These are phyloP conservation scores for Acrocyrtus sp. DNA, from an alignment of 2,888 invertebrate genomes.

Conservation along the genomic window DNA sequence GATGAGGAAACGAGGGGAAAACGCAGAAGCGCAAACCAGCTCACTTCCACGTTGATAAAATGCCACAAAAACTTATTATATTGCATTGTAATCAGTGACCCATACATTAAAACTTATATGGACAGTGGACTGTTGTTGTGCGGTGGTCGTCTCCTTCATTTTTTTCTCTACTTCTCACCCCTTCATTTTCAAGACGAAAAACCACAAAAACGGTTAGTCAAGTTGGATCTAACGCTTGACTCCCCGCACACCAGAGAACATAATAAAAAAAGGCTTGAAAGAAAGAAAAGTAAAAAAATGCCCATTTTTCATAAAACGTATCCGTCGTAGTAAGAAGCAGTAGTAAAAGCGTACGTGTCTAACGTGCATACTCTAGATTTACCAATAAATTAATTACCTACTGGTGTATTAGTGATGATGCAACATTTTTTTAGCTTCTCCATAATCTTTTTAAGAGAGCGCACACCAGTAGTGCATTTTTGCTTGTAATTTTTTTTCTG, in stretches of 20 bases:
- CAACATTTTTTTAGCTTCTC: neutral
- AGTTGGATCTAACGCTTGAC: neutral
- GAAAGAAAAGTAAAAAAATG: too few relatives aligned
- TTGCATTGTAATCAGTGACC: slow-evolving; percentile 30
- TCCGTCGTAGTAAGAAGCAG: too few relatives aligned
- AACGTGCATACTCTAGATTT: neutral
- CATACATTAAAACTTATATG: slow-evolving; percentile 10
- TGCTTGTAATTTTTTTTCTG: neutral
- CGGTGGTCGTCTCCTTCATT: slow-evolving; percentile 1
- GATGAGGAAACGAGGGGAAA: neutral
- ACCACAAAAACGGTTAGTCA: neutral
- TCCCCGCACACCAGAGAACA: neutral
- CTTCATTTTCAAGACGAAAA: neutral
- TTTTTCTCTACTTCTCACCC: neutral
- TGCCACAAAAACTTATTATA: too few relatives aligned
- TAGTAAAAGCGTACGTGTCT: too few relatives aligned
- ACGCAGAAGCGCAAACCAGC: neutral
- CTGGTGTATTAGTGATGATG: neutral
- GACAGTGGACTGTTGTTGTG: too few relatives aligned
- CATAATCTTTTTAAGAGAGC: too few relatives aligned
- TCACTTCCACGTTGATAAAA: slow-evolving; percentile 25
- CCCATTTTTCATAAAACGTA: neutral
- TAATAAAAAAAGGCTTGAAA: neutral
- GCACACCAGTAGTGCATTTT: neutral
- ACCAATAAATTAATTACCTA: neutral